Conservation (phyloP, 2,113 vertebrate genomes). For the Trinectes maculatus region DNA sequence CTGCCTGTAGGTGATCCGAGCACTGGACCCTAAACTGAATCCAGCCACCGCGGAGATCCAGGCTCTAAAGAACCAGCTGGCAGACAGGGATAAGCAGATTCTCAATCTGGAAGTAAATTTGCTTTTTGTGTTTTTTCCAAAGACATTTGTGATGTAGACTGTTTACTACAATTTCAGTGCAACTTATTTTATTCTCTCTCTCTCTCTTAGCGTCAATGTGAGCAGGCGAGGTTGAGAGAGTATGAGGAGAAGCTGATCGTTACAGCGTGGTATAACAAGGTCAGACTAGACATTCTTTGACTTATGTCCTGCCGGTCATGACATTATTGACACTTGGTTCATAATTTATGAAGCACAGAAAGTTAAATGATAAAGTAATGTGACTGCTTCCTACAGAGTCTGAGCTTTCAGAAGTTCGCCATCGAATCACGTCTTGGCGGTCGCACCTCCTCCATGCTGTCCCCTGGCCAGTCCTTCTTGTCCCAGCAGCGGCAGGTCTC, state of each 20-base stretch:
- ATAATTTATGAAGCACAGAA: background rate
- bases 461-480: slow-evolving; percentile 89
- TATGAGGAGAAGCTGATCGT: slow-evolving; percentile 97
- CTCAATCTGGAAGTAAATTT: slow-evolving; percentile 87
- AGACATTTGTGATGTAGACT: background rate
- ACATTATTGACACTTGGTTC: rapidly evolving
- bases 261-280: slow-evolving; percentile 98
- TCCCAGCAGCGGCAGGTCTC: slow-evolving; percentile 94
- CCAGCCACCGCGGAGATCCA: slow-evolving; percentile 97
- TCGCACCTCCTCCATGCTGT: slow-evolving; percentile 60
- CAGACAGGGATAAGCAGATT: slow-evolving; percentile 91
- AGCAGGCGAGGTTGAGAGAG: slow-evolving; percentile 91
- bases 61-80: slow-evolving; percentile 88
- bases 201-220: slow-evolving; percentile 86
- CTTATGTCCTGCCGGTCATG: background rate
- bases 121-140: background rate
- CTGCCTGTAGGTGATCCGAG: slow-evolving; percentile 91
- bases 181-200: slow-evolving; percentile 10
- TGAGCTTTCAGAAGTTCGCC: slow-evolving; percentile 93
- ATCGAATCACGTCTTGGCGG: slow-evolving; percentile 89
- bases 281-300: slow-evolving; percentile 50
- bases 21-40: slow-evolving; percentile 95
- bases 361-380: background rate
- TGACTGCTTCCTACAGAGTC: slow-evolving; percentile 85
- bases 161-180: background rate